phyloP scores from a whole-genome alignment of 64 coral and sea anemone genomes.

The Pocillopora damicornis region DNA sequence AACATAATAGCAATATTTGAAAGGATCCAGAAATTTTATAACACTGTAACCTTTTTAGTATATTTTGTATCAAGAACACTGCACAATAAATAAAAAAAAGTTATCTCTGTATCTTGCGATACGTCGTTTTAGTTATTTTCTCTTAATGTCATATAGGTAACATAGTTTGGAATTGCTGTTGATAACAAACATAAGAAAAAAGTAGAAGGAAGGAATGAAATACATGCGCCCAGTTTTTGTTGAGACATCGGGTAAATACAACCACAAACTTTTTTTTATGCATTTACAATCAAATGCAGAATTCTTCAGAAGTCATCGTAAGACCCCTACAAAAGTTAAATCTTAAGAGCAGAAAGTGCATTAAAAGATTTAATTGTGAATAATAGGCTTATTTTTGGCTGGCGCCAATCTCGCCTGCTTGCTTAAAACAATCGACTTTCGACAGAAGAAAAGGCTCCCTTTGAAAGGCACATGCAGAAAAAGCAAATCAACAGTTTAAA shows the following conservation, averaged over 20 bases:
- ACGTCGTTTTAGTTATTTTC: neutral
- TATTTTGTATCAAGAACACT: neutral
- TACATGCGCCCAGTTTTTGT: too few species aligned
- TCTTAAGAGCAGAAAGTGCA: neutral
- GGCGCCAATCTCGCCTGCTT: neutral
- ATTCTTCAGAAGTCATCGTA: neutral
- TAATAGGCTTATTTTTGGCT: neutral
- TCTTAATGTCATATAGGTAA: neutral
- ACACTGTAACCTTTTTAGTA: neutral
- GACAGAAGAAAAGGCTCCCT: neutral
- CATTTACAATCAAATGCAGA: constrained; percentile 3
- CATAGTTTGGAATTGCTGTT: neutral
- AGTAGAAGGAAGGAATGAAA: too few species aligned
- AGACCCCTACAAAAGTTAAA: constrained; percentile 18
- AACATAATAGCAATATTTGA: constrained; percentile 2
- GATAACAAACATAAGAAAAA: neutral
- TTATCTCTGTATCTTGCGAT: neutral
- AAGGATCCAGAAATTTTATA: neutral
- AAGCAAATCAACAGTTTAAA: constrained; percentile 25
- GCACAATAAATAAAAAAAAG: neutral
- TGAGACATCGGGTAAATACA: too few species aligned
- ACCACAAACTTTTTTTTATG: neutral
- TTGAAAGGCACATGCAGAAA: constrained; percentile 30
- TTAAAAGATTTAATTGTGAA: neutral
- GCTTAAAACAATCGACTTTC: neutral